Evolutionary conservation across 2,797 vertebrate species (phyloP), one percentile per base, ranked within the genome.

Genomic region (Sternotherus odoratus): DNA sequence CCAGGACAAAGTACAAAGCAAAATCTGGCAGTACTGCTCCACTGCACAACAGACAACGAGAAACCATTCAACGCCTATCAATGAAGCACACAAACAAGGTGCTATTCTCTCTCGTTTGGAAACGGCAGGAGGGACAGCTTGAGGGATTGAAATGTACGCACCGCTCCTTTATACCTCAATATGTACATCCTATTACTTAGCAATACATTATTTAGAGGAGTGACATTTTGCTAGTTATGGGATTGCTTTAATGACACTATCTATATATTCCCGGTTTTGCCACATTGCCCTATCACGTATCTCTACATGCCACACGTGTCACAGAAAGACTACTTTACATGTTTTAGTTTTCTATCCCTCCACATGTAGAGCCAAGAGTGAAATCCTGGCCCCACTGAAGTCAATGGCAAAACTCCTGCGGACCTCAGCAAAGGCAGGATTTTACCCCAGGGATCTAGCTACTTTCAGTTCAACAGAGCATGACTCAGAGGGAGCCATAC

Each of bases 61-160:
- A 83, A 85, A 77, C 43, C 53, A 28, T 82, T 93, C 80, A 57
- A 87, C 51, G 8, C 49, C 78, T 19, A 9, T 33, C 24, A 74
- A 46, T 74, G 33, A 33, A 72, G 26, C 24, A 80, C 26, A 53
- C 0, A 1, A 0, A 0, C 46, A 49, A 15, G 19, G 13, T 46
- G 46, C 46, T 48, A 23, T 24, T 48, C 46, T 3, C 43, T 46
- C 43, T 48, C 21, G 4, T 28, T 12, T 46, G 36, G 26, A 30
- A 16, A 53, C 43, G 8, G 5, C 39, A 3, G 39, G 17, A 16
- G 26, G 26, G 48, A 24, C 57, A 69, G 24, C 6, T 12, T 30
- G n/a, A 16, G 24, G 17, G 17, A 10, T 49, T 39, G 66, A 69
- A 39, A 36, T 11, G 15, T 26, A 69, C 23, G 82, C 6, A 63